These are phyloP conservation scores for Dipus sagitta DNA, from an alignment of 2,797 vertebrate species.

Conservation along the genomic window DNA sequence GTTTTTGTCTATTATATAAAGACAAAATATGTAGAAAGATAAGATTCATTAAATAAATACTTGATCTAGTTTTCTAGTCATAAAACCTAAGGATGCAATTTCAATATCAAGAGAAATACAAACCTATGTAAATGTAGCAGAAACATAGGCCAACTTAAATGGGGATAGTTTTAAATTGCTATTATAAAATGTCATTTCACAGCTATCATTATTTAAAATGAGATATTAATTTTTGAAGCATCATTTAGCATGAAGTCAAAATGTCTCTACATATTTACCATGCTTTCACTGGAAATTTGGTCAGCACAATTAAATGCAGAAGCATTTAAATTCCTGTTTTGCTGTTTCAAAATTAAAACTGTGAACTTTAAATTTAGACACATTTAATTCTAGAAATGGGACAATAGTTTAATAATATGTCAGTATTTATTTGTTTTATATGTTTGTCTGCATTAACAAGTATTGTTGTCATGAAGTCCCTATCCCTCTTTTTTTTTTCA, in stretches of 20 bases:
- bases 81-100: conserved; percentile 65
- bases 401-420: background rate
- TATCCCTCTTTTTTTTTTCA: background rate
- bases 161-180: conserved; percentile 12
- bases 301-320: background rate
- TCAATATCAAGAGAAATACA: conserved; percentile 35
- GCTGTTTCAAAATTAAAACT: background rate
- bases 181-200: conserved; percentile 18
- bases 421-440: background rate
- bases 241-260: conserved; percentile 44
- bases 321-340: background rate
- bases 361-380: conserved; percentile 4
- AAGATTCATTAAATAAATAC: conserved; percentile 66
- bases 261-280: background rate
- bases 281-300: background rate
- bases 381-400: background rate
- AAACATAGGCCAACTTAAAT: conserved; percentile 64
- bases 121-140: conserved; percentile 61
- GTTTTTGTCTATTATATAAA: conserved; percentile 53
- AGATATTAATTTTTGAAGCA: conserved; percentile 32
- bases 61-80: conserved; percentile 58
- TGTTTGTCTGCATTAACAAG: conserved; percentile 21
- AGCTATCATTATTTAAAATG: conserved; percentile 60
- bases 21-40: conserved; percentile 52
- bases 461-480: background rate